These are phyloP conservation scores for Dromiciops gliroides DNA, from an alignment of 2,113 vertebrate species.

Conservation along the genomic window DNA sequence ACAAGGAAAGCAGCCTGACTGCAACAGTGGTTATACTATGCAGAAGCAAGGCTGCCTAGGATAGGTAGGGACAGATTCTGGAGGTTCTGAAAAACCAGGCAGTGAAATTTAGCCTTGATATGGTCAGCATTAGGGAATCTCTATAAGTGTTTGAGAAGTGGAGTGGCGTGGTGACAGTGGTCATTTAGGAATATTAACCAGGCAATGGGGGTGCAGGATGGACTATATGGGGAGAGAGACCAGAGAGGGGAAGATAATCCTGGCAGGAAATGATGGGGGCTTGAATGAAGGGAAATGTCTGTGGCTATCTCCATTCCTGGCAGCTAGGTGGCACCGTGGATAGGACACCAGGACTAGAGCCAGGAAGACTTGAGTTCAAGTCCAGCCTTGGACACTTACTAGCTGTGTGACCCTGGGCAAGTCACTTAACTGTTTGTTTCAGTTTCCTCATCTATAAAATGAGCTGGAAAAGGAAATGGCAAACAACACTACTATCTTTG, in stretches of 20 bases:
- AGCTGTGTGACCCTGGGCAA: background rate
- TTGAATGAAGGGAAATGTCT: no score
- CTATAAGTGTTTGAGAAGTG: background rate
- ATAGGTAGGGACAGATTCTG: background rate
- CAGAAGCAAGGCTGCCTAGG: background rate
- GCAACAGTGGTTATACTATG: background rate
- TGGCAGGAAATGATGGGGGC: background rate
- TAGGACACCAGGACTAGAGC: background rate
- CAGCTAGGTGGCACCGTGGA: background rate
- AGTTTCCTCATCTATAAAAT: background rate
- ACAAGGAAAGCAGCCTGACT: background rate
- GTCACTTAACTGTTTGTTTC: background rate
- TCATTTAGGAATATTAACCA: background rate
- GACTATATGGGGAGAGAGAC: background rate
- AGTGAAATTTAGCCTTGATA: background rate
- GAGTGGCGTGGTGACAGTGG: rapidly evolving
- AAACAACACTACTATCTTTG: background rate
- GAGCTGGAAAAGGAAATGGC: background rate
- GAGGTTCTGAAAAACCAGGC: background rate
- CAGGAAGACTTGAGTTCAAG: background rate
- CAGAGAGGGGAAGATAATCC: background rate
- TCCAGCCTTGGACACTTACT: background rate
- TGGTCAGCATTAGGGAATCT: background rate
- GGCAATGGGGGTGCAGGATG: no score
- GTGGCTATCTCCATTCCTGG: background rate